Percentiles rank a stretch among this genome's conserved stretches.
Conservation (phyloP, 2,113 vertebrate species). For the Herpetotheres cachinnans region DNA sequence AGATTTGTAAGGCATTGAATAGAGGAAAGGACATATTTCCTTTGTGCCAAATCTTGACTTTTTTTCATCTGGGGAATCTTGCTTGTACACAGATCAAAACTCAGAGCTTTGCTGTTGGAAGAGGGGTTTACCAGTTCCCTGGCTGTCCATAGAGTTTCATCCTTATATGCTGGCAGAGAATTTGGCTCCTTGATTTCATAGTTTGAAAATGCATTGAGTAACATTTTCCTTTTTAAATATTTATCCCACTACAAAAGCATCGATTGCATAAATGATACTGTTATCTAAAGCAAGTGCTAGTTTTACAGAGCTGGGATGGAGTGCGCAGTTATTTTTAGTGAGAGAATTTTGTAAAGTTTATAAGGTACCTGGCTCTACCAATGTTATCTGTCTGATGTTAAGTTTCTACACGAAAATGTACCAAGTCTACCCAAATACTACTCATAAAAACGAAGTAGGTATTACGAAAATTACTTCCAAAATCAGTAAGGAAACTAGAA, state of each 20-base stretch:
- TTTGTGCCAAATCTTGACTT: not conserved
- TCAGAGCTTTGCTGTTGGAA: not conserved
- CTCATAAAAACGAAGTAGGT: not conserved
- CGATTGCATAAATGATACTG: not conserved
- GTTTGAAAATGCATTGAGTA: not conserved
- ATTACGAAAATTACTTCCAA: not conserved
- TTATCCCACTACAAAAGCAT: not conserved
- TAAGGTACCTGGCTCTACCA: not conserved
- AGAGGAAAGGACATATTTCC: not conserved
- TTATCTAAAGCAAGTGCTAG: not conserved
- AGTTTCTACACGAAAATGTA: not conserved
- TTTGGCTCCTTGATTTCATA: not conserved
- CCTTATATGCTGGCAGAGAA: not conserved
- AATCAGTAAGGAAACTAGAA: not conserved
- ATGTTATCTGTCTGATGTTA: not conserved
- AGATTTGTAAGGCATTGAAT: not conserved
- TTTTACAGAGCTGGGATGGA: not conserved
- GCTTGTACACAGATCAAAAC: not conserved
- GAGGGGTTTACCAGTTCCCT: not conserved
- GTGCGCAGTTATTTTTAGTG: not conserved
- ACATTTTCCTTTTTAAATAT: not conserved
- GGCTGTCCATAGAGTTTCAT: not conserved
- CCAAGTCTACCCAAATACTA: not conserved
- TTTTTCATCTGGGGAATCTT: not conserved
- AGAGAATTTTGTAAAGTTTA: not conserved